Base-by-base conservation (phyloP, 2,113 vertebrate genomes). In the Microcebus jonahi region DNA sequence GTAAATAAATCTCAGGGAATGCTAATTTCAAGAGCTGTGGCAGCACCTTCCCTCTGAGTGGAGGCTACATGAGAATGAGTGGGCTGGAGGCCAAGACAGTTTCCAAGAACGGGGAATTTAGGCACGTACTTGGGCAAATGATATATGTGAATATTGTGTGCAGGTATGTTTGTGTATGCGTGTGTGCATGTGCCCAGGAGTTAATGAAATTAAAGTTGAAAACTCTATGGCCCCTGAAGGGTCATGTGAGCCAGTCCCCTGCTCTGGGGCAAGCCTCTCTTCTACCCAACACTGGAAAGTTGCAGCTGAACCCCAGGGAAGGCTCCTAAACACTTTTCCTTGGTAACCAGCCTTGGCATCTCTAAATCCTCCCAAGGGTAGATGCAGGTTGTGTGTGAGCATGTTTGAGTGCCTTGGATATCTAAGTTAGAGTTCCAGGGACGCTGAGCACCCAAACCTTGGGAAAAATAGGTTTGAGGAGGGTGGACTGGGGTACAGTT, bases 291-390 rank as follows among this genome's bases (percentile, higher is more conserved):
- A 50, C 42, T 42, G 75, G 71, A 83, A 85, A 71, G 25, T 81
- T 90, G 29, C 55, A 14, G 88, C 39, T 88, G 20, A 6, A 18
- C 96, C 84, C 90, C 29, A 80, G 97, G 97, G 96, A 93, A 91
- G 29, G 10, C 63, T 92, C 70, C 93, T 89, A 83, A 93, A 94
- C 70, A 84, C n/a, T 84, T 94, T 55, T 93, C 94, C 95, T 93
- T 96, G 90, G 97, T 96, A 97, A 97, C 96, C n/a, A 96, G 84
- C 90, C 88, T 76, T 90, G 80, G 92, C 88, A 96, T 95, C 92
- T 96, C 68, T 75, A 59, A 63, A 39, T 73, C 68, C 83, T 97
- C 95, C 95, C 92, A 23, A 55, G 59, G 70, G 95, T 57, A 14
- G 21, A 23, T 57, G 80, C 65, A 63, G 11, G 25, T 67, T 73